Evolutionary conservation across 2,797 vertebrate genomes (phyloP).

Genomic region (Galagoides demidoff): DNA sequence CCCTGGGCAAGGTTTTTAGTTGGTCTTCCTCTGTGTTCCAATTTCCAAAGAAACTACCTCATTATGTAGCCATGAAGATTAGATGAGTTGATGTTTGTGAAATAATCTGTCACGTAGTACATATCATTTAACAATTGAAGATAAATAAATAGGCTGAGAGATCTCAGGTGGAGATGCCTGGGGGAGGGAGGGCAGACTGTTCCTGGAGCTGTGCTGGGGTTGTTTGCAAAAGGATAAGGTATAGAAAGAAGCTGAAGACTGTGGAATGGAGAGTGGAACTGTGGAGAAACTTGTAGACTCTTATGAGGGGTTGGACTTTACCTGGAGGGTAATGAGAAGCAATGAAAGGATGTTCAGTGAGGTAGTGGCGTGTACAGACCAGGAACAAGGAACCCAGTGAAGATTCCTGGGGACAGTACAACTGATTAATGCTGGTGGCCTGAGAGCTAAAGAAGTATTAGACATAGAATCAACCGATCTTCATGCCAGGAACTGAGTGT

Average conservation of each 20-base stretch:
- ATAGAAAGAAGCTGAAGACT: not conserved
- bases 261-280: not conserved
- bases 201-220: not conserved
- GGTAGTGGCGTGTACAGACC: not conserved
- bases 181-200: not conserved
- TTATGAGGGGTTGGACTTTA: not conserved
- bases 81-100: not conserved
- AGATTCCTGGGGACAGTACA: not conserved
- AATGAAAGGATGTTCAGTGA: not conserved
- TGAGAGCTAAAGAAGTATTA: not conserved
- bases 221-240: not conserved
- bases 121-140: not conserved
- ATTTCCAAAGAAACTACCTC: not conserved
- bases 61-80: not conserved
- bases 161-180: fast-evolving
- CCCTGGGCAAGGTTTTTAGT: not conserved
- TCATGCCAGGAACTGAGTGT: not conserved
- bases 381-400: not conserved
- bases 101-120: not conserved
- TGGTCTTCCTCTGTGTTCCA: not conserved
- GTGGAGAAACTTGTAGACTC: not conserved
- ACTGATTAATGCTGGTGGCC: not conserved
- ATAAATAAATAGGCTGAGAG: not conserved
- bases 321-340: not conserved
- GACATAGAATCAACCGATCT: not conserved